These are phyloP conservation scores for Coreoperca whiteheadi DNA, from an alignment of 2,113 vertebrate genomes.

Conservation along the genomic window DNA sequence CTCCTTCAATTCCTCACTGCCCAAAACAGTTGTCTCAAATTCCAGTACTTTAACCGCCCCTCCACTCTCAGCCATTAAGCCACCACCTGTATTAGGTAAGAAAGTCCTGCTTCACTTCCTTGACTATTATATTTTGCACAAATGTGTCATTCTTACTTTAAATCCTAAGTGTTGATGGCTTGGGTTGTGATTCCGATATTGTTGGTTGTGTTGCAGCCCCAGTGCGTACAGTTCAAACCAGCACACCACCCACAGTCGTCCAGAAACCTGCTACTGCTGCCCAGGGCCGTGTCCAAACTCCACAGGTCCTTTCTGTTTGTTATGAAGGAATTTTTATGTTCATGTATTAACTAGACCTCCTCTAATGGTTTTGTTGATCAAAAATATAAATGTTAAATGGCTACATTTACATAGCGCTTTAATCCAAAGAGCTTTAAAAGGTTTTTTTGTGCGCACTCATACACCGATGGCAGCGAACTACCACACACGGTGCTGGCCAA, in stretches of 20 bases:
- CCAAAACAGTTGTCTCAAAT: conserved; percentile 78
- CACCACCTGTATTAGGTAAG: conserved; percentile 71
- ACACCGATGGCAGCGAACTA: too few species aligned
- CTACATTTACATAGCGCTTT: too few species aligned
- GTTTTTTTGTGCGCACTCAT: too few species aligned
- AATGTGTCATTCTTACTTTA: background rate
- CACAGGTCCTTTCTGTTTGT: conserved; percentile 82
- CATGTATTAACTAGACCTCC: background rate
- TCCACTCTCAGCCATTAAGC: conserved; percentile 43
- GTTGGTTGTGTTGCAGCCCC: conserved; percentile 56
- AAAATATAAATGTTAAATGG: too few species aligned
- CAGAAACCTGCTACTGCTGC: conserved; percentile 84
- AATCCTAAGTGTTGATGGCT: background rate
- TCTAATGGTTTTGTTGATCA: background rate
- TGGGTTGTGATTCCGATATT: conserved; percentile 8
- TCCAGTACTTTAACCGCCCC: conserved; percentile 68
- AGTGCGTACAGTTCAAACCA: conserved; percentile 79
- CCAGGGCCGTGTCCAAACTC: conserved; percentile 75
- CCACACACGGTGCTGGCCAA: too few species aligned
- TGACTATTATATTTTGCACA: background rate
- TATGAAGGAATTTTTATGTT: background rate
- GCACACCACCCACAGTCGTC: conserved; percentile 64
- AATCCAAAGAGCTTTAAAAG: background rate
- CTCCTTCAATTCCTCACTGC: conserved; percentile 80
- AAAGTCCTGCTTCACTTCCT: background rate